phyloP scores from a whole-genome alignment of 2,113 vertebrate genomes.

The Oxyura jamaicensis region DNA sequence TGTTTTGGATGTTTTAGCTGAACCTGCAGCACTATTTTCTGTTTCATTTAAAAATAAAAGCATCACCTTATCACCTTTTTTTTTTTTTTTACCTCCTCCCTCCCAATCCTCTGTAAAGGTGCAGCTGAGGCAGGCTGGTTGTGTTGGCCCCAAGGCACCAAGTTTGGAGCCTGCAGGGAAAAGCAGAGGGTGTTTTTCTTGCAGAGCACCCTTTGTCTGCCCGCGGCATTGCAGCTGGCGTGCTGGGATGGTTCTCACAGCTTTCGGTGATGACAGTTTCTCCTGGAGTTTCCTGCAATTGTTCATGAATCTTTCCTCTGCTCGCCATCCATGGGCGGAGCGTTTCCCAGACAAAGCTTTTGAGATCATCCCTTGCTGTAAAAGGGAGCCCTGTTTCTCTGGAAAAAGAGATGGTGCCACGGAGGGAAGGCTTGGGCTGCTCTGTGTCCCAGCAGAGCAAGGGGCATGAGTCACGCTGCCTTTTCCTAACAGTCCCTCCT shows the following conservation, averaged over 20 bases:
- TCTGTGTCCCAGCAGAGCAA: neutral
- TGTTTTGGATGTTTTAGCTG: fast-evolving
- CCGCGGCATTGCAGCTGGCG: too few species aligned
- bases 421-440: neutral
- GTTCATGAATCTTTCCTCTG: neutral
- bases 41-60: neutral
- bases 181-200: neutral
- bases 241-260: neutral
- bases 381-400: neutral
- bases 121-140: too few species aligned
- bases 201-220: neutral
- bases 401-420: neutral
- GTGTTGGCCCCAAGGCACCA: too few species aligned
- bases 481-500: neutral
- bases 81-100: too few species aligned
- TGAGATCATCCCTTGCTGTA: neutral
- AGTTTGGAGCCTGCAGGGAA: too few species aligned
- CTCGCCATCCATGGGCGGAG: neutral
- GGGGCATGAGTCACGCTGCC: neutral
- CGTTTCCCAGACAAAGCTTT: neutral
- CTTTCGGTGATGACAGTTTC: neutral
- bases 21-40: neutral
- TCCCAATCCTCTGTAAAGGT: too few species aligned
- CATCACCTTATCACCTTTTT: too few species aligned
- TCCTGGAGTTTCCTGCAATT: neutral